Base-by-base conservation (phyloP, 2,113 vertebrate species). In the Tachuris rubrigastra region DNA sequence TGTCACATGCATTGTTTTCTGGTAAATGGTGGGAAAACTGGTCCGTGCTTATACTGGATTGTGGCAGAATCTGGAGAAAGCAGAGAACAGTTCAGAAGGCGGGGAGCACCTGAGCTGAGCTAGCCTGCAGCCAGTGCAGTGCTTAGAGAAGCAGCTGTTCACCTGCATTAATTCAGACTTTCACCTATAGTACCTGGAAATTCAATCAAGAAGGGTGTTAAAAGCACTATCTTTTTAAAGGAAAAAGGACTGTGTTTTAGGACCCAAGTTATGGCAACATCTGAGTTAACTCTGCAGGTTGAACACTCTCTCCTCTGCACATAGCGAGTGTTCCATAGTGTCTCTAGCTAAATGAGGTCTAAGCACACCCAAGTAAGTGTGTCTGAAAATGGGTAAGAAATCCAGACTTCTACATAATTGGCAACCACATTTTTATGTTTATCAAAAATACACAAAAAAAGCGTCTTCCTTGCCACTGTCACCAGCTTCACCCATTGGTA, bases 351-450 rank as follows among this genome's bases (percentile, higher is more conserved):
- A 72, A n/a, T 6, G 14, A 88, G 21, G 41, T 50, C 22, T 19
- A 65, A 87, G n/a, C 3, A 2, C 31, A 5, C 22, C 17, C 55
- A 86, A 3, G 20, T n/a, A 91, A 87, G 12, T 0, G 0, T 56
- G 23, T 60, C 53, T 76, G 31, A 68, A 87, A 68, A 65, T 4
- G 8, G 37, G 25, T 46, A 75, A 79, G 46, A 87, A 79, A 79
- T 31, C 35, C 53, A 78, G 46, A 33, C 14, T 85, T 82, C 66
- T 52, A 82, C 25, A 41, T 0, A 5, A 42, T 0, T 75, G 62
- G 62, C 20, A 81, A 80, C 41, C 3, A 37, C 27, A 10, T 6
- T 44, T 91, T 72, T 65, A 55, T 17, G 9, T 44, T 44, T 52
- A 63, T 52, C 17, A 82, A 90, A 91, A 95, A 50, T 25, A 65